Evolutionary conservation across 2,888 invertebrate species (phyloP).

Genomic region (Ornithoptera alexandrae): DNA sequence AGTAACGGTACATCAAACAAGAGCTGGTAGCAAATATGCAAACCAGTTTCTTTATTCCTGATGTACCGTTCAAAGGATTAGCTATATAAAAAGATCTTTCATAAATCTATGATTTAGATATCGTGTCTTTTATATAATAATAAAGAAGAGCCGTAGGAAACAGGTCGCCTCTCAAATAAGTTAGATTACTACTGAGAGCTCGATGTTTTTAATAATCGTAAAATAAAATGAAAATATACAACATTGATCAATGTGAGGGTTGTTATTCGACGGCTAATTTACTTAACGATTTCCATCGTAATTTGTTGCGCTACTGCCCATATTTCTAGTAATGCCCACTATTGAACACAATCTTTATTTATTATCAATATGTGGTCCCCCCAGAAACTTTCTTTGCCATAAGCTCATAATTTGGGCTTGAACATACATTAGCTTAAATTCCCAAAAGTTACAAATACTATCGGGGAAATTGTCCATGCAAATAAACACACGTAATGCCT

Average conservation of each 20-base stretch:
- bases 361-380: too few relatives aligned
- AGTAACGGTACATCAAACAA: conserved; percentile 10
- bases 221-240: neutral
- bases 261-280: neutral
- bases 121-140: neutral
- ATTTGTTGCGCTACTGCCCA: neutral
- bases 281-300: neutral
- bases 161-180: neutral
- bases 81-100: neutral
- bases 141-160: neutral
- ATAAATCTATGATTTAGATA: too few relatives aligned
- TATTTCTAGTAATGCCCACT: neutral
- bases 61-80: conserved; percentile 2
- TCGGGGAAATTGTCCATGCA: neutral
- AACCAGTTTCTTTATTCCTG: conserved; percentile 1
- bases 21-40: conserved; percentile 12
- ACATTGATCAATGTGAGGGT: neutral
- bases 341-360: neutral
- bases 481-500: neutral
- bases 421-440: too few relatives aligned
- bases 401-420: too few relatives aligned
- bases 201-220: neutral
- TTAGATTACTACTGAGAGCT: neutral
- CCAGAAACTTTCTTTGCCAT: too few relatives aligned
- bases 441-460: too few relatives aligned